These are phyloP conservation scores for Motacilla alba DNA, from an alignment of 2,113 vertebrate species.

Conservation along the genomic window DNA sequence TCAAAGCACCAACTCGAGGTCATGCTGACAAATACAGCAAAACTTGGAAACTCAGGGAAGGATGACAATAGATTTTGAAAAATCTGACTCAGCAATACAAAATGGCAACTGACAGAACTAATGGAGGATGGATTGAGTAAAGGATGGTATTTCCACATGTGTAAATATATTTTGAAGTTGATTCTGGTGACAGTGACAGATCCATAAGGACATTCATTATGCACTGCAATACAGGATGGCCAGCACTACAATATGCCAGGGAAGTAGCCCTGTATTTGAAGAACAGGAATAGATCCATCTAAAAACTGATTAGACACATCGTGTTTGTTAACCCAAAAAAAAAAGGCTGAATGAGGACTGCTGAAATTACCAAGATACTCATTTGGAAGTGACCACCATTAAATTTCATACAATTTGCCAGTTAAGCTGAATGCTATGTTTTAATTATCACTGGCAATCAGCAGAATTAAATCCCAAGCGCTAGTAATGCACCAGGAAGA, in stretches of 20 bases:
- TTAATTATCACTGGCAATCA: neutral
- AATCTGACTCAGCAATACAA: neutral
- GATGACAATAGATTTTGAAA: neutral
- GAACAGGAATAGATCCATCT: neutral
- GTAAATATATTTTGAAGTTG: neutral
- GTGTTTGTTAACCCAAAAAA: neutral
- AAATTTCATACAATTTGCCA: slow-evolving; percentile 17
- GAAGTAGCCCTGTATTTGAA: neutral
- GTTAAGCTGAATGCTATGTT: neutral
- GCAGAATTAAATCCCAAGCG: neutral
- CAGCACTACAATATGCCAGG: neutral
- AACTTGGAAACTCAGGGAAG: neutral
- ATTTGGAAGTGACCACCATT: neutral
- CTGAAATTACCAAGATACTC: neutral
- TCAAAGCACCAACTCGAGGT: neutral
- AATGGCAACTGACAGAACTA: neutral
- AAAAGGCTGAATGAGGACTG: neutral
- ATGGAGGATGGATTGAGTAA: neutral
- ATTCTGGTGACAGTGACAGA: neutral
- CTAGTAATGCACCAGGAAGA: neutral
- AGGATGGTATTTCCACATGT: neutral
- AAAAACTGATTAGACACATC: neutral
- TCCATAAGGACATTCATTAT: neutral
- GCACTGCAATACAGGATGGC: neutral
- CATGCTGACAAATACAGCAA: neutral